phyloP scores from a whole-genome alignment of 2,888 invertebrate species.

The Rhingia rostrata region DNA sequence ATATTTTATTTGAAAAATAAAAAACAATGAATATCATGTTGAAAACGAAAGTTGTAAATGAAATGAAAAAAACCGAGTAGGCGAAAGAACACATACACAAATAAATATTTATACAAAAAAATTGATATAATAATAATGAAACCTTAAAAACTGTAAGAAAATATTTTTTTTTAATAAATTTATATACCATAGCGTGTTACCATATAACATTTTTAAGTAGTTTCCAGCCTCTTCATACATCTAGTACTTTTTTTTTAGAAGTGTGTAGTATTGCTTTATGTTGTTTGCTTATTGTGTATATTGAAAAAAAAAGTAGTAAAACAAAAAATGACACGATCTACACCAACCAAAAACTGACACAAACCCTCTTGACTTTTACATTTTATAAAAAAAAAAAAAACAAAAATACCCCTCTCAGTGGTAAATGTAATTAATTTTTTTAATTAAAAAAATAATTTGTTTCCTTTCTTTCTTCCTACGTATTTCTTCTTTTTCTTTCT shows the following conservation, averaged over 20 bases:
- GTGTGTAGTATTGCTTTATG: constrained; percentile 23
- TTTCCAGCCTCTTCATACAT: not conserved
- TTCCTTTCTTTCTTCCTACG: constrained; percentile 55
- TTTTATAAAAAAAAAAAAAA: not conserved
- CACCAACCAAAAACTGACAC: not conserved
- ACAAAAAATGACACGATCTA: constrained; percentile 9
- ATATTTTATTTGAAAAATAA: not conserved
- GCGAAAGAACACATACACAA: constrained; percentile 73
- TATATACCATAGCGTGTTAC: not conserved
- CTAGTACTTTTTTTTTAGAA: not conserved
- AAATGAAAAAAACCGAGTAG: constrained; percentile 5
- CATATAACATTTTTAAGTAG: not conserved
- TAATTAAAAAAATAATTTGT: constrained; percentile 11
- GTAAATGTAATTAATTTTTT: constrained; percentile 17
- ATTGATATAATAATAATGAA: constrained; percentile 31
- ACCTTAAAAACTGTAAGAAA: not conserved
- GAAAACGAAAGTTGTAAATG: constrained; percentile 23
- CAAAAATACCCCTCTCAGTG: not conserved
- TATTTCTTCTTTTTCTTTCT: constrained; percentile 60
- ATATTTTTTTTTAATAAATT: not conserved
- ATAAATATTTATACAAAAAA: constrained; percentile 38
- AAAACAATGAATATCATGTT: constrained; percentile 1
- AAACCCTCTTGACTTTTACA: not conserved
- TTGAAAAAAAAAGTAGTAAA: not conserved
- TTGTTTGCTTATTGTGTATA: constrained; percentile 31